Percentiles rank a stretch among this genome's conserved stretches.
Evolutionary conservation across 1,140 invertebrate genomes (phyloP).

Genomic region (Lepeophtheirus salmonis): DNA sequence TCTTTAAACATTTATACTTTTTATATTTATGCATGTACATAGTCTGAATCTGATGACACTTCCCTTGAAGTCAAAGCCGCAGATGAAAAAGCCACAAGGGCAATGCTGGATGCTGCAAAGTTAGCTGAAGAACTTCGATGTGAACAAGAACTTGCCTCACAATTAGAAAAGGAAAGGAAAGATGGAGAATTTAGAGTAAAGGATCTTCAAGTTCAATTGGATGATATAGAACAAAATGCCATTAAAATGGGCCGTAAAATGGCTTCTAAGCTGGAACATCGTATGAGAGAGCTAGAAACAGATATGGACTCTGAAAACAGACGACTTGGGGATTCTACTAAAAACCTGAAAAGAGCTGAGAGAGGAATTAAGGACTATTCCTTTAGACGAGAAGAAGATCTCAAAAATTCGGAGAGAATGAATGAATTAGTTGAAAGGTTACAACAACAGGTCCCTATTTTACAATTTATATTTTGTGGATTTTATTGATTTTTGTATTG

Average conservation of each 20-base stretch:
- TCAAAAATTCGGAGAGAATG: constrained; percentile 92
- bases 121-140: constrained; percentile 77
- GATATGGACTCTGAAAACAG: constrained; percentile 40
- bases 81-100: constrained; percentile 90
- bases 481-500: background rate
- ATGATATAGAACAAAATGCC: constrained; percentile 36
- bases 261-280: constrained; percentile 29
- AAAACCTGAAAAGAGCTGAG: constrained; percentile 59
- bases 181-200: constrained; percentile 27
- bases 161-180: constrained; percentile 39
- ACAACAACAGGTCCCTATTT: constrained; percentile 84
- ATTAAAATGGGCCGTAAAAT: constrained; percentile 29
- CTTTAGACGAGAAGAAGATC: constrained; percentile 90
- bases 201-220: constrained; percentile 34
- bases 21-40: too few species aligned
- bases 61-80: constrained; percentile 54
- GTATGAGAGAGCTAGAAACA: constrained; percentile 49
- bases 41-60: constrained; percentile 38
- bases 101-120: constrained; percentile 89
- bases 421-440: constrained; percentile 96
- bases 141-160: constrained; percentile 38
- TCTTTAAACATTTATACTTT: constrained; percentile 31
- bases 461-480: too few species aligned
- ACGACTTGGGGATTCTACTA: constrained; percentile 42
- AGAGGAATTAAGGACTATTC: constrained; percentile 32